Evolutionary conservation across 2,888 invertebrate genomes (phyloP), one percentile per base, ranked within the genome.

Genomic region (Epistrophella euchroma): DNA sequence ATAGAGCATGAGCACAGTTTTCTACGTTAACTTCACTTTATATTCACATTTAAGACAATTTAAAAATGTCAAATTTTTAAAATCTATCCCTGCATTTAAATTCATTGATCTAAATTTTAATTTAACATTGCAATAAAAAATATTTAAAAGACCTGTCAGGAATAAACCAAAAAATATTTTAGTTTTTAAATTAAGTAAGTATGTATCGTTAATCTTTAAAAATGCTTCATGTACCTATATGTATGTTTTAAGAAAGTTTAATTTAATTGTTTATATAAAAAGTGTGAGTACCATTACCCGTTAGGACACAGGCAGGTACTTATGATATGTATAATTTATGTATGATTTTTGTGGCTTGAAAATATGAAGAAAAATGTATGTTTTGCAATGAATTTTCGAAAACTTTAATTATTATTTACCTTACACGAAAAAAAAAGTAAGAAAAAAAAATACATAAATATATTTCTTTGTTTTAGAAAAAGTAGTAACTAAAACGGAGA

Each of bases 171-270:
- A 19, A 56, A n/a, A 56, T 22, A 15, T 50, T 50, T 50, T 22
- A 19, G n/a, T 19, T 19, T 19, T 19, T 13, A 6, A 11, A 2
- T 50, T 50, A 22, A 50, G 47, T 13, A 50, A 50, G 62, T 19
- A 15, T 43, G 60, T 62, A n/a, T 25, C 1, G 9, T 40, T 25
- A 19, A 19, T 6, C 32, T 47, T 64, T 70, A 74, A 74, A 80
- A 70, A 78, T 74, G 82, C 86, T 86, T 78, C 74, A 86, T 82
- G 58, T 37, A 19, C 10, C 19, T 35, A n/a, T 43, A 64, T 47
- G 45, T 86, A 78, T 82, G 86, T 86, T 86, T 77, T 78, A 86
- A 86, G 86, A 86, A 86, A 82, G 86, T 82, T 72, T 70, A 32
- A 11, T 58, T 10, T 35, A 35, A 25, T 32, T 70, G 10, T 66